These are phyloP conservation scores for Caprella mutica DNA, from an alignment of 2,888 invertebrate species.

Conservation along the genomic window DNA sequence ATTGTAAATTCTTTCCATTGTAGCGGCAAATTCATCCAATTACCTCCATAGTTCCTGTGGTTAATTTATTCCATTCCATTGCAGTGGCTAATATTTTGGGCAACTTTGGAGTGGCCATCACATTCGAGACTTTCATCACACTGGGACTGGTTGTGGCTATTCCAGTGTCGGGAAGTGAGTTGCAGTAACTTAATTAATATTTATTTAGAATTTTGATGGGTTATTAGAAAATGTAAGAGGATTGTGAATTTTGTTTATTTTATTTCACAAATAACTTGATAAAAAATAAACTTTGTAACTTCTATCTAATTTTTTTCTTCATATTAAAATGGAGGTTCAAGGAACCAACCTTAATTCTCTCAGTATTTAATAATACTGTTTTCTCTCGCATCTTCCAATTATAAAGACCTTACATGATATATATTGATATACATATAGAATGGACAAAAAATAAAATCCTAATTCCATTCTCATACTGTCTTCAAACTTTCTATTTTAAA, in stretches of 20 bases:
- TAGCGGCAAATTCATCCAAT: no score
- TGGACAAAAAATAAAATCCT: no score
- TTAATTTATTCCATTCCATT: constrained; percentile 48
- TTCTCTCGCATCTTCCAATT: no score
- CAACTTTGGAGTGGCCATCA: constrained; percentile 85
- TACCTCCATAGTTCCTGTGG: no score
- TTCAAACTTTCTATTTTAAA: no score
- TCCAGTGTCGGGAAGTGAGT: constrained; percentile 81
- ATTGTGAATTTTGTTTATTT: background rate
- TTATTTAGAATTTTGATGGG: background rate
- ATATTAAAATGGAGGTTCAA: no score
- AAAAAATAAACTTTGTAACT: background rate
- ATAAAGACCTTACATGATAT: no score
- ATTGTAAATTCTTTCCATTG: no score
- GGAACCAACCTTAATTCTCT: no score
- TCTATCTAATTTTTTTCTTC: background rate
- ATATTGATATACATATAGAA: no score
- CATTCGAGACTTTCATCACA: constrained; percentile 89
- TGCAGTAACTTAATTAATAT: background rate
- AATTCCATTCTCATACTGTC: no score
- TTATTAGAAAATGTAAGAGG: background rate
- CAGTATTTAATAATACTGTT: no score
- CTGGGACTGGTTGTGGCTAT: constrained; percentile 86
- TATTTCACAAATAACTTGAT: background rate
- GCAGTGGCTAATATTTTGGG: constrained; percentile 82